Conservation (phyloP, 2,888 invertebrate species). For the Scaptomyza polygonia region DNA sequence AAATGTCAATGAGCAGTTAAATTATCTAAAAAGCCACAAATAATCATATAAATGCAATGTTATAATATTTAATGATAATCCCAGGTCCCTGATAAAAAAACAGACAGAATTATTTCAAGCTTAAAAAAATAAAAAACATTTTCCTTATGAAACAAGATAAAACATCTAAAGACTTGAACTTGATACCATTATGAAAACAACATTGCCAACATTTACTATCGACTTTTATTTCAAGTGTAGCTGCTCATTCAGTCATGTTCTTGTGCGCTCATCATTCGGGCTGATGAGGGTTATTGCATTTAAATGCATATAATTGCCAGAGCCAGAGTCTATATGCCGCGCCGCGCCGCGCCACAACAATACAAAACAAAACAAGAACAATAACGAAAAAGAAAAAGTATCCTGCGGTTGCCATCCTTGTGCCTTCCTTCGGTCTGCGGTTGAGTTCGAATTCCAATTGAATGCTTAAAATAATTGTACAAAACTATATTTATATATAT, state of each 20-base stretch:
- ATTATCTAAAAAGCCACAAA: too few species aligned
- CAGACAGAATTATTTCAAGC: too few species aligned
- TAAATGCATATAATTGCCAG: conserved; percentile 76
- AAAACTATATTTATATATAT: conserved; percentile 20
- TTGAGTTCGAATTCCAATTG: conserved; percentile 77
- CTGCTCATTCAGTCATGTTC: conserved; percentile 16
- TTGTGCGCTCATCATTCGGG: conserved; percentile 10
- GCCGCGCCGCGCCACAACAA: not conserved
- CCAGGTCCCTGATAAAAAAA: too few species aligned
- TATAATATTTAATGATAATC: too few species aligned
- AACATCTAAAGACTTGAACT: too few species aligned
- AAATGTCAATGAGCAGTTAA: too few species aligned
- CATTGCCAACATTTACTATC: not conserved
- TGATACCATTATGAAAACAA: too few species aligned
- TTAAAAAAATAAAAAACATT: too few species aligned
- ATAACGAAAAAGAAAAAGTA: conserved; percentile 22
- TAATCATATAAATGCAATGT: too few species aligned
- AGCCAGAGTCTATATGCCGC: conserved; percentile 21
- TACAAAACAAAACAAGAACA: not conserved
- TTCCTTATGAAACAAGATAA: too few species aligned
- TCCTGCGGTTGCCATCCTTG: conserved; percentile 62
- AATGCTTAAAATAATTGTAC: conserved; percentile 78
- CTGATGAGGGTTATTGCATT: conserved; percentile 80
- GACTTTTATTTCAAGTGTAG: not conserved
- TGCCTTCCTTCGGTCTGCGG: conserved; percentile 56